Evolutionary conservation across 2,113 vertebrate genomes (phyloP), one percentile per base, ranked within the genome.

Genomic region (Hydropotes inermis): DNA sequence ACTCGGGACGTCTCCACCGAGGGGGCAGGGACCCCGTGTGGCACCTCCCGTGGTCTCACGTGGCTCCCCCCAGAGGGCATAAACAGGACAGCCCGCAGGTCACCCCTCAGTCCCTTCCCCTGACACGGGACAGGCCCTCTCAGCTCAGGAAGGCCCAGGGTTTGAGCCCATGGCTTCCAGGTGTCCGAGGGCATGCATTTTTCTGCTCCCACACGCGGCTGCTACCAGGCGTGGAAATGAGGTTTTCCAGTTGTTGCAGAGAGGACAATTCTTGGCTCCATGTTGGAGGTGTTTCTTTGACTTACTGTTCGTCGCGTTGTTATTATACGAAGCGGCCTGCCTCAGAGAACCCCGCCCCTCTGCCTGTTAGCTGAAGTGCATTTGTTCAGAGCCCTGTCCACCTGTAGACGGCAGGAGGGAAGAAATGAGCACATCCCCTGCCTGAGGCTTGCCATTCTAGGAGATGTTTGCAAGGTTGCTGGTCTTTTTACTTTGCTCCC

Each of bases 141-240:
- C 17, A 2, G 36, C 15, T 67, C 81, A 25, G 3, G 6, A 27
- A 6, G 12, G 55, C 54, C 36, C 23, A 21, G 17, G 19, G 1
- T 3, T 52, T 16, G 47, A 58, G 17, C 7, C 11, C 0, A 1
- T 9, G 64, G 21, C 8, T 28, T 19, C n/a, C 8, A 3, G 25
- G 28, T 2, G 36, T 64, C 27, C 1, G 5, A 55, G 7, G 1
- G 2, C 2, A 0, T 0, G 2, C 6, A 2, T 28, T 7, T 74
- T 11, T n/a, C 54, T 54, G 1, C 14, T 14, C 23, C 19, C 10
- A 15, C 12, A 7, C 27, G 0, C 27, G 1, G 0, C n/a, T 2
- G 16, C 39, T 0, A 11, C 5, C 11, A 1, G 1, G 9, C 47
- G 81, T 25, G 7, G 10, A n/a, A 79, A 86, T 97, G 81, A 94